Conservation (phyloP, 2,888 invertebrate genomes). For the Pyrocoelia pectoralis region DNA sequence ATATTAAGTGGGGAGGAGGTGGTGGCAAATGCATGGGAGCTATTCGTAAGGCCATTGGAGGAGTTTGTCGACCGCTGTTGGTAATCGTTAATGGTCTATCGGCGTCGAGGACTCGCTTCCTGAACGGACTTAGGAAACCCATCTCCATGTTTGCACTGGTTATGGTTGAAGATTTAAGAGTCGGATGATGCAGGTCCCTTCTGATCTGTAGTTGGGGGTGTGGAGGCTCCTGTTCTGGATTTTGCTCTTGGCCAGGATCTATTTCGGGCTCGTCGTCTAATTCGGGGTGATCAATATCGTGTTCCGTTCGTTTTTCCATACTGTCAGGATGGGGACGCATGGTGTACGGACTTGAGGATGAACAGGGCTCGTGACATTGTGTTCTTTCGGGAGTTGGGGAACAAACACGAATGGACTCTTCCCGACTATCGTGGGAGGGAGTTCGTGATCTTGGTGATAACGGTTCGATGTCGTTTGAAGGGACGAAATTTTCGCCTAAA, state of each 20-base stretch:
- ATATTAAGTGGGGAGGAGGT: constrained; percentile 38
- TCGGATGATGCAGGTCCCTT: constrained; percentile 70
- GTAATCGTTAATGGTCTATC: constrained; percentile 56
- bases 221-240: constrained; percentile 44
- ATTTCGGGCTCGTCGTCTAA: constrained; percentile 56
- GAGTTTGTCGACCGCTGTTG: constrained; percentile 45
- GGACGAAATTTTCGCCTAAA: constrained; percentile 53
- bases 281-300: constrained; percentile 53
- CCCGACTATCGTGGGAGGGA: constrained; percentile 52
- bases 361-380: constrained; percentile 67
- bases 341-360: constrained; percentile 67
- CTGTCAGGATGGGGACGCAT: constrained; percentile 74
- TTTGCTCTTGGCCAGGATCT: constrained; percentile 58
- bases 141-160: constrained; percentile 61
- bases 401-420: constrained; percentile 62
- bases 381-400: constrained; percentile 67
- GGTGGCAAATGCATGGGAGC: constrained; percentile 45
- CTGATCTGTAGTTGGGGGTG: constrained; percentile 72
- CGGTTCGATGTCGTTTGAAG: constrained; percentile 63
- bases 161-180: constrained; percentile 54
- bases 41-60: constrained; percentile 52
- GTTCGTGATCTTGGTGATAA: constrained; percentile 54
- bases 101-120: constrained; percentile 67
- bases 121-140: constrained; percentile 64
- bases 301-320: constrained; percentile 62